Evolutionary conservation across 2,888 invertebrate species (phyloP).

Genomic region (Tetramorium bicarinatum): DNA sequence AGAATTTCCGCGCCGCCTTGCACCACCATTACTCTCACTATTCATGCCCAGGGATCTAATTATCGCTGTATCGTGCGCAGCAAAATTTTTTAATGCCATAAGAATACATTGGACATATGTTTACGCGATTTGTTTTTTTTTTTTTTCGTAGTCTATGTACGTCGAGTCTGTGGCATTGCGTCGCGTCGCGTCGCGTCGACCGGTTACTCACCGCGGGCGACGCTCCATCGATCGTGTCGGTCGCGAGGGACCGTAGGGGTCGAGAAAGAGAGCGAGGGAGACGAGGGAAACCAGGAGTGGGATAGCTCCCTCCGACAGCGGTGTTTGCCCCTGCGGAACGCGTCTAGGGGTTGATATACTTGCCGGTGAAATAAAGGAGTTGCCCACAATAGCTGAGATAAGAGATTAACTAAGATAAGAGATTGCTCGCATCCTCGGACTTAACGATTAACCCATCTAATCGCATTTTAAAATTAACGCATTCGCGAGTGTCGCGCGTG

Average conservation of each 20-base stretch:
- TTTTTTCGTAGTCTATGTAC: slow-evolving; percentile 22
- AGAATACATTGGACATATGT: neutral
- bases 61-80: neutral
- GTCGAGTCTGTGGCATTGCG: neutral
- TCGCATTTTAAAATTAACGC: slow-evolving; percentile 4
- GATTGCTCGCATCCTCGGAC: slow-evolving; percentile 1
- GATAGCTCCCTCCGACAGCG: slow-evolving; percentile 28
- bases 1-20: neutral
- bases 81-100: neutral
- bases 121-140: neutral
- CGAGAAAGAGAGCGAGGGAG: slow-evolving; percentile 45
- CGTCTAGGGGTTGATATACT: slow-evolving; percentile 37
- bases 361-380: slow-evolving; percentile 34
- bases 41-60: neutral
- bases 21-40: neutral
- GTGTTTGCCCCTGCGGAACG: slow-evolving; percentile 34
- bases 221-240: slow-evolving; percentile 85
- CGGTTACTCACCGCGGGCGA: slow-evolving; percentile 85
- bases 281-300: slow-evolving; percentile 49
- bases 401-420: slow-evolving; percentile 31
- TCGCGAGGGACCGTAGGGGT: slow-evolving; percentile 70
- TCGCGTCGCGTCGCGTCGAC: slow-evolving; percentile 66
- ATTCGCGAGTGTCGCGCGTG: neutral
- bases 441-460: slow-evolving; percentile 5
- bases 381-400: slow-evolving; percentile 27